A percentile compares a stretch with the other conserved stretches of the same genome.
phyloP scores from a whole-genome alignment of 1,140 invertebrate genomes.

The Zophobas atratus region DNA sequence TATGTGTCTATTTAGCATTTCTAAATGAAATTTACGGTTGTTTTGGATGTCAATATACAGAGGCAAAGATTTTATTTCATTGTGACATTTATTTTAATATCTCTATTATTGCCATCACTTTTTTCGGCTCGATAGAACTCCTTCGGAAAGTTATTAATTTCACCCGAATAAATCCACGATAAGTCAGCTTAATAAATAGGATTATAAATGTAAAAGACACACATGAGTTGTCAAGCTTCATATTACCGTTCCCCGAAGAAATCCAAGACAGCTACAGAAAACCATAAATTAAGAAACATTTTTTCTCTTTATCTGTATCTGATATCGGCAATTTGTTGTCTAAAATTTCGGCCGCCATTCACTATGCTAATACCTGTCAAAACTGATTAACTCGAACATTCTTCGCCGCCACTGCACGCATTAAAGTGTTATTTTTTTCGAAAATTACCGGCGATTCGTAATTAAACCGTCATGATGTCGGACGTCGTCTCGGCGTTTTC shows the following conservation, averaged over 20 bases:
- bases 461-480: conserved; percentile 25
- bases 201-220: not conserved
- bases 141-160: conserved; percentile 22
- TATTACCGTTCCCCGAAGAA: not conserved
- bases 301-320: conserved; percentile 8
- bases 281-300: conserved; percentile 22
- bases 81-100: conserved; percentile 42
- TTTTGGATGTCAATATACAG: conserved; percentile 10
- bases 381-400: conserved; percentile 18
- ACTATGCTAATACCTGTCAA: conserved; percentile 12
- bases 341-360: conserved; percentile 22
- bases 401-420: not conserved
- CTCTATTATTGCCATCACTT: conserved; percentile 12
- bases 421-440: not conserved
- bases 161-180: not conserved
- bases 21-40: conserved; percentile 24
- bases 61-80: conserved; percentile 28
- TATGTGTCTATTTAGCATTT: conserved; percentile 35
- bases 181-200: not conserved
- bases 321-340: conserved; percentile 7
- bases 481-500: not conserved
- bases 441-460: not conserved
- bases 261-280: not conserved
- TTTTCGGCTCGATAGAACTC: not conserved
- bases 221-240: conserved; percentile 14